phyloP scores from a whole-genome alignment of 2,888 invertebrate genomes.

The Sipha maydis region DNA sequence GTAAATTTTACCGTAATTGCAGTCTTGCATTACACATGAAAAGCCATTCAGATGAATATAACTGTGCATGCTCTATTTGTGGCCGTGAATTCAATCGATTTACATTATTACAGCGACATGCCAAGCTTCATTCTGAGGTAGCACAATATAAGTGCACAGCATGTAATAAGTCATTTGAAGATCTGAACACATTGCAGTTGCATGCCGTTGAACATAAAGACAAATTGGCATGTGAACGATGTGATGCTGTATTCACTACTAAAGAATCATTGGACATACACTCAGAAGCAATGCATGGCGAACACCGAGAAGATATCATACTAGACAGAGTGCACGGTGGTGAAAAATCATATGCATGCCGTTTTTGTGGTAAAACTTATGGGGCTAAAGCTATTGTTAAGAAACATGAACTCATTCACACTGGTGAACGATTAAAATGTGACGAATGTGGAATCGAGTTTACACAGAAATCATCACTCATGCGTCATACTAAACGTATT shows the following conservation, averaged over 20 bases:
- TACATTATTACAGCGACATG: constrained; percentile 64
- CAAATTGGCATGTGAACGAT: constrained; percentile 62
- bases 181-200: constrained; percentile 62
- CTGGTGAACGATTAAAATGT: constrained; percentile 65
- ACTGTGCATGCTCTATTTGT: constrained; percentile 64
- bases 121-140: constrained; percentile 63
- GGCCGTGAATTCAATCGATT: constrained; percentile 64
- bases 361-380: constrained; percentile 64
- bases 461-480: constrained; percentile 65
- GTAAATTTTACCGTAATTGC: constrained; percentile 65
- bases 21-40: constrained; percentile 65
- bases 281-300: constrained; percentile 61
- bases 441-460: constrained; percentile 65
- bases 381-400: constrained; percentile 64
- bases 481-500: constrained; percentile 65
- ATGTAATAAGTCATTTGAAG: constrained; percentile 63
- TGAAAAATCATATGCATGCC: constrained; percentile 63
- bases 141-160: constrained; percentile 63
- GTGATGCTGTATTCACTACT: constrained; percentile 63
- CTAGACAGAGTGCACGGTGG: constrained; percentile 42
- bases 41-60: constrained; percentile 64
- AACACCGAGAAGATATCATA: constrained; percentile 58
- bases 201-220: constrained; percentile 63
- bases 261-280: constrained; percentile 63
- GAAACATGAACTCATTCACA: constrained; percentile 65